Base-by-base conservation (phyloP, 1,140 invertebrate genomes). In the Formica exsecta region DNA sequence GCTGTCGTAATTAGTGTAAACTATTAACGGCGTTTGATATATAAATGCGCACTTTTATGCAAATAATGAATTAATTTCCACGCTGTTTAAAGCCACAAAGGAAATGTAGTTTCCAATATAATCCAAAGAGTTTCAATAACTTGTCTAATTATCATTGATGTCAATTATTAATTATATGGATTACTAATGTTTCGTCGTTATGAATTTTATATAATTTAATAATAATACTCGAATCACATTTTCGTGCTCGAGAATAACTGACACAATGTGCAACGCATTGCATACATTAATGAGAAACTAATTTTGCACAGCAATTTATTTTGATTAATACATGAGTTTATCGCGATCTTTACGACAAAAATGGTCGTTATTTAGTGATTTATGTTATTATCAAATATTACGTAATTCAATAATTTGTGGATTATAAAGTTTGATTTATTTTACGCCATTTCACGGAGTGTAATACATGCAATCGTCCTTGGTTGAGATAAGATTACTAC, bases 231-330 rank as follows among this genome's bases (percentile, higher is more conserved):
- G 54, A 80, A 80, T 68, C 38, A 25, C 25, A 44, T 83, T 44
- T 83, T 83, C 38, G 41, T 57, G 38, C 32, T 68, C 25, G 79
- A 74, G 29, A 83, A 74, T 83, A 22, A 68, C 68, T 83, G 77
- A 80, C 16, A 64, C 44, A 80, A 80, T 16, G 22, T 41, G 66
- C 36, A 61, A 8, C 19, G 66, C 36, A 51, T 61, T 38, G 38
- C 51, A 74, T 70, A 61, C n/a, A 83, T 83, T 74, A 83, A 83
- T n/a, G 41, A 25, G 68, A 74, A 83, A 73, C 41, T 83, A 68
- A 73, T 74, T 83, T 83, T 83, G 54, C 25, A 71, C n/a, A 22
- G 79, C 68, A 74, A 83, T 83, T 83, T 83, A 83, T 73, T 13
- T 73, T 74, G 59, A n/a, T 44, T 83, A 61, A 83, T 83, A 83